These are phyloP conservation scores for Drosophila nigromelanica DNA, from an alignment of 1,140 invertebrate genomes.

Conservation along the genomic window DNA sequence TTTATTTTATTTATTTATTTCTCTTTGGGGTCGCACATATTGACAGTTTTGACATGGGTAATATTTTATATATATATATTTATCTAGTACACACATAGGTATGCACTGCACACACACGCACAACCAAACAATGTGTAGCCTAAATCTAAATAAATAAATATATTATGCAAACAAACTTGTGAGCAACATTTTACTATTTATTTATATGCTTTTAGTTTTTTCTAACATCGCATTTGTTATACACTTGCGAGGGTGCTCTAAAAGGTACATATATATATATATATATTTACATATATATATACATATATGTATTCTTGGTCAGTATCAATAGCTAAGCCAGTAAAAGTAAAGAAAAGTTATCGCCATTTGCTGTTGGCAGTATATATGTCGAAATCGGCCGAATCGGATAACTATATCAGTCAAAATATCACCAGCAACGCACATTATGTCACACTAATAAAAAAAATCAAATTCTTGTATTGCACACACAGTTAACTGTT, in stretches of 20 bases:
- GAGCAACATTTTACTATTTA: slow-evolving; percentile 30
- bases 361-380: too few species aligned
- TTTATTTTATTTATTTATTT: slow-evolving; percentile 27
- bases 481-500: too few species aligned
- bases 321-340: too few species aligned
- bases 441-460: too few species aligned
- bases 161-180: slow-evolving; percentile 40
- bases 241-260: neutral
- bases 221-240: slow-evolving; percentile 3
- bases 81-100: neutral
- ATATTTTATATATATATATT: slow-evolving; percentile 43
- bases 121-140: slow-evolving; percentile 9
- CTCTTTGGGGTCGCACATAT: slow-evolving; percentile 39
- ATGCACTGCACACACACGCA: slow-evolving; percentile 1
- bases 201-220: slow-evolving; percentile 44
- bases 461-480: too few species aligned
- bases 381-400: too few species aligned
- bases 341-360: too few species aligned
- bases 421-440: too few species aligned
- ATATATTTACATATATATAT: too few species aligned
- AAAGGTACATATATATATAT: too few species aligned
- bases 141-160: slow-evolving; percentile 42
- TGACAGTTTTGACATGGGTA: slow-evolving; percentile 72
- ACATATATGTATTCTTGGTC: too few species aligned
- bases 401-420: too few species aligned